Evolutionary conservation across 2,113 vertebrate genomes (phyloP), one percentile per base, ranked within the genome.

Genomic region (Plectropomus leopardus): DNA sequence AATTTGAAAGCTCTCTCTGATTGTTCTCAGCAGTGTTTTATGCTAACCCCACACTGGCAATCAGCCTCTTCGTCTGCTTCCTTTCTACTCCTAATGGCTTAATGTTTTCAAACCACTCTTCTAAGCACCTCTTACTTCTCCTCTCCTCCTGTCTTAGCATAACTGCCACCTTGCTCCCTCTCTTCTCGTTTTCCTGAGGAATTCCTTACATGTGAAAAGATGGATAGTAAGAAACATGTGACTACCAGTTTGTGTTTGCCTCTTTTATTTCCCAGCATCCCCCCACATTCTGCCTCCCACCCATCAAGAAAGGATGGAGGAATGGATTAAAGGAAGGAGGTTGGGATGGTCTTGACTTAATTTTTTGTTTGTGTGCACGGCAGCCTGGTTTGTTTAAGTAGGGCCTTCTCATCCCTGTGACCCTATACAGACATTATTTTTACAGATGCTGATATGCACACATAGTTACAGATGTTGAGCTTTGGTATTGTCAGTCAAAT

Each of bases 351-450:
- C 48, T 55, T 34, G 55, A 45, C 28, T 91, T 87, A 92, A 60
- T 92, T 82, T 51, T 54, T 74, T 48, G 91, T 84, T 88, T 90
- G 66, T 11, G 72, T 76, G 55, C 83, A 85, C 57, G 69, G 16
- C 82, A 80, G 54, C 53, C 30, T 77, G 26, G 0, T 72, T 88
- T 2, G 17, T 45, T 47, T 66, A 1, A 16, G 19, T 0, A 3
- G 32, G n/a, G 51, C 34, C 21, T 30, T 30, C 9, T 44, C 45
- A 60, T 36, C n/a, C 15, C n/a, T 16, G 19, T 30, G 72, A 45
- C 4, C 4, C 40, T 4, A 11, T 15, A 3, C 21, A 50, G 2
- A 13, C 7, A 21, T 53, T 19, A 11, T 16, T 26, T 68, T 51
- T 7, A 45, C 24, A 11, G 55, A 21, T 50, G 44, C 13, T 11